Evolutionary conservation across 2,113 vertebrate species (phyloP), one percentile per base, ranked within the genome.

Genomic region (Laterallus jamaicensis): DNA sequence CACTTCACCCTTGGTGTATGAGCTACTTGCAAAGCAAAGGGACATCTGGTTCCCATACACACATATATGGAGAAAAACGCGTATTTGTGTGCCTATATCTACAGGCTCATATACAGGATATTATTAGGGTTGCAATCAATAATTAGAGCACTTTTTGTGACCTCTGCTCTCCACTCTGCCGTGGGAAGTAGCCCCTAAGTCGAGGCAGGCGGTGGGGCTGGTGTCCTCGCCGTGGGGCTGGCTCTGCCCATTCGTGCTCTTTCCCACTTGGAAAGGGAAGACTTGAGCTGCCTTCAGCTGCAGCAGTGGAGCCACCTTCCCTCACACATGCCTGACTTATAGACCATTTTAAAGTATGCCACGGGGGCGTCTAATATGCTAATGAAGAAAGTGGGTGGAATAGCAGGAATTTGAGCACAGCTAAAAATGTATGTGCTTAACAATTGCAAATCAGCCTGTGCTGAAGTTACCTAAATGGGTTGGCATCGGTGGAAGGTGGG

Each of bases 351-450:
- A 90, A 97, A 97, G 32, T 54, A 63, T 66, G 84, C 86, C 88
- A 94, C 62, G 96, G 95, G 96, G 97, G 96, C 89, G 95, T 95
- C 96, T 96, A 88, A 96, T 95, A 97, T 97, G 97, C 95, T 97
- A 97, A 97, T 97, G 88, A 87, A 95, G 82, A 70, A 92, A 83
- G 97, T 97, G 95, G 96, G 97, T 92, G 96, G 97, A 93, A 97
- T 60, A 94, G 96, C 97, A 97, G 94, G 90, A 82, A 94, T 96
- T 8, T 97, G 87, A 97, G 94, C 94, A 93, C 86, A 96, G 96
- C 97, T 97, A 97, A 97, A 97, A 97, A 97, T 97, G 96, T 95
- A 93, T 24, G 0, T 93, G 92, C 96, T 91, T 95, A 95, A 96
- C 93, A 97, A 97, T 96, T 97, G 94, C 96, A 96, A 96, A 96